Evolutionary conservation across 2,888 invertebrate genomes (phyloP).

Genomic region (Brachyopa scutellaris): DNA sequence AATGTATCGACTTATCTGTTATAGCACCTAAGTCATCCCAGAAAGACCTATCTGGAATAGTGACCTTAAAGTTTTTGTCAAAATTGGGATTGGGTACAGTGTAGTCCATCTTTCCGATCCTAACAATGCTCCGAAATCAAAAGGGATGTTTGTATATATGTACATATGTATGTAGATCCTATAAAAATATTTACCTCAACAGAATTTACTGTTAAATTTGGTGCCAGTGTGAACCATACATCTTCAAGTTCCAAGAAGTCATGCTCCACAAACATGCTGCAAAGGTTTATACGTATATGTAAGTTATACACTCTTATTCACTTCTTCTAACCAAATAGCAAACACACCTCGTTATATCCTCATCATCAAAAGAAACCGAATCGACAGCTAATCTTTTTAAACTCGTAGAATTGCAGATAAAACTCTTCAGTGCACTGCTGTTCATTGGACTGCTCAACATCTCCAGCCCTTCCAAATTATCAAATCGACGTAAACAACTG

Average conservation of each 20-base stretch:
- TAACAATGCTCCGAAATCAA: too few relatives aligned
- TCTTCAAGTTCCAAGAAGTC: slow-evolving; percentile 86
- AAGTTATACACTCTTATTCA: background rate
- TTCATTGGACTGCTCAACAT: slow-evolving; percentile 86
- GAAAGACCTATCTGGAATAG: too few relatives aligned
- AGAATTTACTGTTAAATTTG: slow-evolving; percentile 85
- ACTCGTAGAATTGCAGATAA: slow-evolving; percentile 85
- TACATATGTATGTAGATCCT: too few relatives aligned
- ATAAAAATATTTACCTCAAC: slow-evolving; percentile 84
- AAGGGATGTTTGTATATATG: too few relatives aligned
- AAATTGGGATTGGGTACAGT: too few relatives aligned
- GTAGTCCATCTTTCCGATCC: too few relatives aligned
- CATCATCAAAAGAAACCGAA: slow-evolving; percentile 86
- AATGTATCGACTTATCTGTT: too few relatives aligned
- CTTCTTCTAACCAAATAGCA: background rate
- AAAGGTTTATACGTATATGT: slow-evolving; percentile 75
- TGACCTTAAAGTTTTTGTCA: too few relatives aligned
- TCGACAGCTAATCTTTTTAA: slow-evolving; percentile 86
- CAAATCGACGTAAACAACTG: slow-evolving; percentile 83
- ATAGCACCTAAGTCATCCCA: too few relatives aligned
- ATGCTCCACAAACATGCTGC: slow-evolving; percentile 86
- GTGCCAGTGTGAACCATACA: slow-evolving; percentile 87
- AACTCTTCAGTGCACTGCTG: slow-evolving; percentile 83
- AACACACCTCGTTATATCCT: slow-evolving; percentile 85
- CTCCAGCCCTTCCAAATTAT: slow-evolving; percentile 86